Conservation (phyloP, 2,113 vertebrate species). For the Cnemophilus loriae region DNA sequence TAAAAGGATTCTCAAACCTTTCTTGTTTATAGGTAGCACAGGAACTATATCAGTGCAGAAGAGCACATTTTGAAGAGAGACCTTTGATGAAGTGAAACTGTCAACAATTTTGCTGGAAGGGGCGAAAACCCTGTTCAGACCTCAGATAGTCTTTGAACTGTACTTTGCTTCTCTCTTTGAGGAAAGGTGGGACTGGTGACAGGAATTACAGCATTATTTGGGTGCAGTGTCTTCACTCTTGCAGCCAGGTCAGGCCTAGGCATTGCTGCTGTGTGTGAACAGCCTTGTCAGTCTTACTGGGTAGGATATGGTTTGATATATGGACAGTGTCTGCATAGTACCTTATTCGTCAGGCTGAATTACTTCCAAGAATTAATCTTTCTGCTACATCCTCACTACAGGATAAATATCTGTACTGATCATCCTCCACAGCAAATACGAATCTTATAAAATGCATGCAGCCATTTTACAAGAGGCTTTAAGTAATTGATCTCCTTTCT, state of each 20-base stretch:
- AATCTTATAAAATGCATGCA: background rate
- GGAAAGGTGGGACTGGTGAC: background rate
- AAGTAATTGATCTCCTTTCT: background rate
- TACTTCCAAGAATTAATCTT: slow-evolving; percentile 16
- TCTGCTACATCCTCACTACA: background rate
- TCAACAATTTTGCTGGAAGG: background rate
- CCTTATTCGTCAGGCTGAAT: background rate
- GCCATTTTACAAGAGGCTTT: background rate
- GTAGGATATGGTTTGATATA: background rate
- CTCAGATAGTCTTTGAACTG: background rate
- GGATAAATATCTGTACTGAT: background rate
- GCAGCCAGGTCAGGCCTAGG: background rate
- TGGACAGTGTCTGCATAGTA: background rate
- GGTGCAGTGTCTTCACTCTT: background rate
- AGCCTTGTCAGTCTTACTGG: background rate
- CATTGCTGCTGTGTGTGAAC: background rate
- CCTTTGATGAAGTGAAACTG: background rate
- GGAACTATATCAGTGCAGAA: background rate
- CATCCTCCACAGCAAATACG: background rate
- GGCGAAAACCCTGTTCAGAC: background rate
- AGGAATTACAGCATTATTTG: background rate
- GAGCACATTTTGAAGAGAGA: background rate
- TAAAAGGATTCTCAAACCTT: background rate
- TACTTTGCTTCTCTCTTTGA: background rate
- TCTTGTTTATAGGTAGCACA: background rate